Base-by-base conservation (phyloP, 1,140 invertebrate genomes). In the Eumeta japonica region DNA sequence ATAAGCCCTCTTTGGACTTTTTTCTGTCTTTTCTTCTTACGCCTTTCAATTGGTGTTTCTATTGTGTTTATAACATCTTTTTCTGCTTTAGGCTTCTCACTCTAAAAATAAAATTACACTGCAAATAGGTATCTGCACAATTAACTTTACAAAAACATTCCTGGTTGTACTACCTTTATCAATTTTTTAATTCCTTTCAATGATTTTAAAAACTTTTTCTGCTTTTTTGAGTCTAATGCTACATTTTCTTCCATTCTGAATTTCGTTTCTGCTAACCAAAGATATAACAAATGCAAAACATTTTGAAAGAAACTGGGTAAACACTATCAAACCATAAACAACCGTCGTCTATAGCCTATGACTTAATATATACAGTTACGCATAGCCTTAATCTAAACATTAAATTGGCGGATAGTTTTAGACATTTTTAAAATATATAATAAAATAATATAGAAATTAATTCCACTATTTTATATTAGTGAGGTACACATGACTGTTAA, bases 1-100 rank as follows among this genome's bases (percentile, higher is more conserved):
- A 95, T 78, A 7, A 94, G 73, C 17, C 91, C 92, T 45, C 79
- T 57, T 18, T 37, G 39, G 48, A 62, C 18, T 50, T 60, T 36
- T 62, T 66, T 7, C 41, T n/a, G n/a, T n/a, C 35, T 39, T 53
- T 60, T n/a, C n/a, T n/a, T n/a, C n/a, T n/a, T n/a, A 3, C 41
- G 46, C 29, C 31, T 28, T 13, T 56, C 39, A 14, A n/a, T 17
- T 17, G 44, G 47, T 17, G 30, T 27, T 28, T 35, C 29, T 16
- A 41, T 24, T 9, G 19, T 11, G 20, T 28, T 28, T 34, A 46
- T 15, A 15, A 12, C 15, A 35, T 31, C 32, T 39, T 37, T 16
- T 37, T 41, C 16, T 16, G 35, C 42, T 28, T 15, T 16, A 36
- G 31, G 24, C 34, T 40, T 37, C 11, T n/a, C 42, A 37, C 49